phyloP scores from a whole-genome alignment of 2,113 vertebrate genomes.

The Chamaea fasciata region DNA sequence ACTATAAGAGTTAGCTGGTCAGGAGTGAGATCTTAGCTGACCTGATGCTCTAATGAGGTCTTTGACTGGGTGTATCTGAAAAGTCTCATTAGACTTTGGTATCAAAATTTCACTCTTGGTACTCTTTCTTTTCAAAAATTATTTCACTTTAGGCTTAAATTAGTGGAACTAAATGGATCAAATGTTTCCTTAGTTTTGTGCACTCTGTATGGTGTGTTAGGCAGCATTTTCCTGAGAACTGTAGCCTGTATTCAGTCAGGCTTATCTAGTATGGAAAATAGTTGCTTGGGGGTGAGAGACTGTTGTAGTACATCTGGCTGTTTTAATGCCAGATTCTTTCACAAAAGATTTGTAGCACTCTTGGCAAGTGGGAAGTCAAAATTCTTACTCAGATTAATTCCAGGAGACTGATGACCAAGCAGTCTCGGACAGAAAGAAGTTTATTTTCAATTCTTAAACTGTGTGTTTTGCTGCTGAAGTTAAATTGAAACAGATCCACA shows the following conservation, averaged over 20 bases:
- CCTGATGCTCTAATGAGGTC: not conserved
- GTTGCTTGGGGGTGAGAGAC: not conserved
- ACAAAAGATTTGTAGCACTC: slow-evolving; percentile 34
- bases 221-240: not conserved
- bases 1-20: not conserved
- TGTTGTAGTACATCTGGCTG: slow-evolving; percentile 1
- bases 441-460: slow-evolving; percentile 51
- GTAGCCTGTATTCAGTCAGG: not conserved
- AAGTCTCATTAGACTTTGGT: not conserved
- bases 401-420: slow-evolving; percentile 47
- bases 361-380: slow-evolving; percentile 38
- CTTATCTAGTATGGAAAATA: not conserved
- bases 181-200: not conserved
- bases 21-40: not conserved
- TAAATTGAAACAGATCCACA: slow-evolving; percentile 58
- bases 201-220: not conserved
- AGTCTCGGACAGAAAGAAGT: slow-evolving; percentile 33
- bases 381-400: slow-evolving; percentile 50
- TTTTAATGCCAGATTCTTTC: slow-evolving; percentile 21
- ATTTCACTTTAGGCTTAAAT: not conserved
- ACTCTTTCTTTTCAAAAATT: not conserved
- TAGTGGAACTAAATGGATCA: not conserved
- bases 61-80: not conserved
- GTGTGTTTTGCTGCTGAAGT: slow-evolving; percentile 29
- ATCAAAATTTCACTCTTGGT: not conserved